Evolutionary conservation across 2,888 invertebrate species (phyloP).

Genomic region (Drosophila longiperda): DNA sequence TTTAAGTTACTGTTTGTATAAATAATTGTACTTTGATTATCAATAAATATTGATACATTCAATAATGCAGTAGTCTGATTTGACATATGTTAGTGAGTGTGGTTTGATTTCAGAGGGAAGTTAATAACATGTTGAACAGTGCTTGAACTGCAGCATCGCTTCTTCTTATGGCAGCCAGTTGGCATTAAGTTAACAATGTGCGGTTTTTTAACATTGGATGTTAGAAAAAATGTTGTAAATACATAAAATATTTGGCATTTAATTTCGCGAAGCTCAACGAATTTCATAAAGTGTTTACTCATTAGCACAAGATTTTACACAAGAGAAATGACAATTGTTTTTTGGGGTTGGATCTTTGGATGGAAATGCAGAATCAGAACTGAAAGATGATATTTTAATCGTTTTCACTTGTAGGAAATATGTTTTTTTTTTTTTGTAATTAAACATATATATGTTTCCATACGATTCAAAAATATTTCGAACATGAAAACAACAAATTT

Average conservation of each 20-base stretch:
- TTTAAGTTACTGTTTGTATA: slow-evolving; percentile 26
- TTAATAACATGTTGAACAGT: slow-evolving; percentile 35
- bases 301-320: slow-evolving; percentile 58
- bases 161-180: slow-evolving; percentile 12
- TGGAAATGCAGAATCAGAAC: slow-evolving; percentile 53
- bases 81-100: slow-evolving; percentile 17
- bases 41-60: slow-evolving; percentile 29
- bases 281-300: slow-evolving; percentile 40
- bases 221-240: slow-evolving; percentile 65
- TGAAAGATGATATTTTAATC: slow-evolving; percentile 42
- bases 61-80: slow-evolving; percentile 55
- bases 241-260: slow-evolving; percentile 74
- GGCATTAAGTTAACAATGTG: slow-evolving; percentile 25
- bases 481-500: slow-evolving; percentile 19
- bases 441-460: slow-evolving; percentile 18
- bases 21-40: slow-evolving; percentile 52
- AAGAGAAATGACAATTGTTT: slow-evolving; percentile 50
- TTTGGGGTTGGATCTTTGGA: slow-evolving; percentile 72
- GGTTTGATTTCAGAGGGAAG: slow-evolving; percentile 31
- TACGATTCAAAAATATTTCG: slow-evolving; percentile 15
- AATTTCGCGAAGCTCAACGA: slow-evolving; percentile 76
- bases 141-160: slow-evolving; percentile 15
- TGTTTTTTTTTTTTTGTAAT: slow-evolving; percentile 18
- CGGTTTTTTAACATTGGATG: slow-evolving; percentile 43
- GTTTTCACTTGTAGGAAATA: slow-evolving; percentile 61